Percentiles rank a stretch among this genome's conserved stretches.
Conservation (phyloP, 2,113 vertebrate genomes). For the Copsychus sechellarum region DNA sequence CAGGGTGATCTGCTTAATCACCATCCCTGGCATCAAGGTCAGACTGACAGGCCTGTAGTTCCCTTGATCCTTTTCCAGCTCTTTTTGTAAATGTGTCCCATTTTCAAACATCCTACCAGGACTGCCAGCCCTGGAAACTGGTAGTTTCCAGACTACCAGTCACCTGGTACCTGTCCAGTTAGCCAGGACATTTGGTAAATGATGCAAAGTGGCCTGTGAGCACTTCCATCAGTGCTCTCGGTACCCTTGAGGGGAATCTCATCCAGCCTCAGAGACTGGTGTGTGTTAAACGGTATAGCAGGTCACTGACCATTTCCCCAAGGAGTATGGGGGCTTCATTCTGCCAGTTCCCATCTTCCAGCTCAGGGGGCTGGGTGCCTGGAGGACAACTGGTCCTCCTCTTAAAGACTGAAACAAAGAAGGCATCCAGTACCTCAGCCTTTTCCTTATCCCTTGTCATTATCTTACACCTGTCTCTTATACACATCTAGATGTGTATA, state of each 20-base stretch:
- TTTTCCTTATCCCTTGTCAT: neutral
- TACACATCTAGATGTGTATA: too few relatives aligned
- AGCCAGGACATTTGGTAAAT: neutral
- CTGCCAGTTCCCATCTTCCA: neutral
- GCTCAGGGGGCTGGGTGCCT: neutral
- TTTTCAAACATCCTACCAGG: neutral
- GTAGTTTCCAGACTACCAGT: neutral
- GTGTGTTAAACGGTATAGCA: fast-evolving
- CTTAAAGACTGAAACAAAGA: neutral
- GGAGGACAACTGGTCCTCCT: neutral
- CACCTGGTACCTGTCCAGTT: fast-evolving
- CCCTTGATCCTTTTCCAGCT: neutral
- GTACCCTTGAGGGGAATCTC: neutral
- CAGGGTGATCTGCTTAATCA: neutral
- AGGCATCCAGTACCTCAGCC: neutral
- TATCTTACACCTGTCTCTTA: neutral
- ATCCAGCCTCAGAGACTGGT: neutral
- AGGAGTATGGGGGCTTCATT: neutral
- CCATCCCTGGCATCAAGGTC: neutral
- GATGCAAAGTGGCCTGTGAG: neutral
- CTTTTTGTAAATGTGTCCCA: neutral
- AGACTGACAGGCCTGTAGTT: neutral
- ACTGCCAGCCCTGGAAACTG: neutral
- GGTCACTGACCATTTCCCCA: neutral
- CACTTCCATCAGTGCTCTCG: neutral